Conservation (phyloP, 2,888 invertebrate genomes). For the Chesias legatella region DNA sequence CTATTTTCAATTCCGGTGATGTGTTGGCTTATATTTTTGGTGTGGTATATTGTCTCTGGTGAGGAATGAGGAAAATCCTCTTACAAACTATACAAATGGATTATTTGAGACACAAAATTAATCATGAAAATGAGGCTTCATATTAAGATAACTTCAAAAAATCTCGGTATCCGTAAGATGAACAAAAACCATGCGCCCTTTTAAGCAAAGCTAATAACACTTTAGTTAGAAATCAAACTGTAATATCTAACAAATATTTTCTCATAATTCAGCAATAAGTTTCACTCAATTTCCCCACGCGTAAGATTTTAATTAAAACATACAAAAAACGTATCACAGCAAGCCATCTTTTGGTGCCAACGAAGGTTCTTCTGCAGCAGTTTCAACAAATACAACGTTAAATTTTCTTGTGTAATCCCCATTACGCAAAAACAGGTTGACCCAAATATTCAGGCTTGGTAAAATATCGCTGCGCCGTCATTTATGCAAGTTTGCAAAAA, state of each 20-base stretch:
- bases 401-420: slow-evolving; percentile 75
- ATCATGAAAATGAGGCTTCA: too few relatives aligned
- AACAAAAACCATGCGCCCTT: too few relatives aligned
- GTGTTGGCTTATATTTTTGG: slow-evolving; percentile 34
- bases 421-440: slow-evolving; percentile 78
- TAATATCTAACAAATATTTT: too few relatives aligned
- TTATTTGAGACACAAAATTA: slow-evolving; percentile 45
- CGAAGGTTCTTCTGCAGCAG: slow-evolving; percentile 64
- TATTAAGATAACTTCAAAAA: too few relatives aligned
- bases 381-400: slow-evolving; percentile 72
- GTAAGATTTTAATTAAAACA: slow-evolving; percentile 77
- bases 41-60: slow-evolving; percentile 25
- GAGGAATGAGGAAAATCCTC: slow-evolving; percentile 38
- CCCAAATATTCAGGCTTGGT: slow-evolving; percentile 73
- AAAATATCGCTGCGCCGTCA: slow-evolving; percentile 72
- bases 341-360: slow-evolving; percentile 66
- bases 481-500: slow-evolving; percentile 77
- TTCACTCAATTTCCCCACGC: slow-evolving; percentile 57
- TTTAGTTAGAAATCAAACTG: too few relatives aligned
- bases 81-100: slow-evolving; percentile 28
- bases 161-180: too few relatives aligned
- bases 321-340: slow-evolving; percentile 64
- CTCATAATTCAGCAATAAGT: too few relatives aligned
- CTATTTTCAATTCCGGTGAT: slow-evolving; percentile 48
- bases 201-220: too few relatives aligned